Percentiles rank a stretch among this genome's conserved stretches.
Evolutionary conservation across 1,140 invertebrate species (phyloP).

Genomic region (Trichonephila clavipes): DNA sequence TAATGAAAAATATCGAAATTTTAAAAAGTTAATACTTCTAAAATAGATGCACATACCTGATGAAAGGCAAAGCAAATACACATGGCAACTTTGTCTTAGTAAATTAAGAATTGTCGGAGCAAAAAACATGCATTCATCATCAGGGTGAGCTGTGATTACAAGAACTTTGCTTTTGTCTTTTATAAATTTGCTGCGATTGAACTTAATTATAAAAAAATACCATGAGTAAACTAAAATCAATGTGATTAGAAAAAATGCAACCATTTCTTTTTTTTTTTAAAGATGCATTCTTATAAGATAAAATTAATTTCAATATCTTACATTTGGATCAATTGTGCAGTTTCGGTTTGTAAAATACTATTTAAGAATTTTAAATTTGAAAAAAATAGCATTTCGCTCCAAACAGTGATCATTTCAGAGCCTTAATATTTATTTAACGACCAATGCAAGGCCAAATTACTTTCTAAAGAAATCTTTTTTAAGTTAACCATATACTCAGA

Average conservation of each 20-base stretch:
- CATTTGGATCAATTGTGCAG: too few relatives aligned
- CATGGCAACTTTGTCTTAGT: constrained; percentile 84
- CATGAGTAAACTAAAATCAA: constrained; percentile 9
- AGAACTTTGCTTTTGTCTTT: constrained; percentile 83
- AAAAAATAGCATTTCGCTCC: too few relatives aligned
- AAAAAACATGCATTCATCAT: constrained; percentile 99
- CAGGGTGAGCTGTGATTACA: constrained; percentile 95
- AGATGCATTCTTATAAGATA: not conserved
- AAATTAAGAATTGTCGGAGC: constrained; percentile 91
- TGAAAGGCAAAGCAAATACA: constrained; percentile 93
- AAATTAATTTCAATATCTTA: too few relatives aligned
- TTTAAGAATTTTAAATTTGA: too few relatives aligned
- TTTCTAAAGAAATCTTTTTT: too few relatives aligned
- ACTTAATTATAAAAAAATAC: constrained; percentile 4
- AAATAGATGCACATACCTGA: constrained; percentile 84
- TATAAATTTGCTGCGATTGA: constrained; percentile 18
- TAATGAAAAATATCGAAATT: too few relatives aligned
- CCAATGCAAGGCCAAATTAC: too few relatives aligned
- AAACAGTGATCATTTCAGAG: too few relatives aligned
- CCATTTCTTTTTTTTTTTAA: not conserved
- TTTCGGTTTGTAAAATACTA: too few relatives aligned
- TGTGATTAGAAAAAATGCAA: not conserved
- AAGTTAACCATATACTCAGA: too few relatives aligned
- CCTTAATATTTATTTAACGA: too few relatives aligned
- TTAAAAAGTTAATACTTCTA: too few relatives aligned